Percentiles rank a stretch among this genome's conserved stretches.
phyloP scores from a whole-genome alignment of 1,140 invertebrate genomes.

The Brachionus plicatilis region DNA sequence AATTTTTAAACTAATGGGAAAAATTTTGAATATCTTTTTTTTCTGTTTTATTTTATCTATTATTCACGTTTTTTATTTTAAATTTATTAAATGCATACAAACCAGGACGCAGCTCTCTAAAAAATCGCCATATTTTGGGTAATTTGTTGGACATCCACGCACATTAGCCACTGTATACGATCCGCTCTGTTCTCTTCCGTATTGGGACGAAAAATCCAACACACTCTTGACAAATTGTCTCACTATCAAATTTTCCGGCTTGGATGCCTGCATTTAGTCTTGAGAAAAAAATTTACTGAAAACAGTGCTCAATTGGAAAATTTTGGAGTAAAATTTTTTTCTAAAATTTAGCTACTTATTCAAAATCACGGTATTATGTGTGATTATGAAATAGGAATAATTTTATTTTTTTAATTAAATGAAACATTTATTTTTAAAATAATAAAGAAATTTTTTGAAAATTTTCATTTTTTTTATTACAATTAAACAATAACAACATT shows the following conservation, averaged over 20 bases:
- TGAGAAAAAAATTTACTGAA: background rate
- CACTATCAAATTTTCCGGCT: slow-evolving; percentile 44
- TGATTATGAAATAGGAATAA: background rate
- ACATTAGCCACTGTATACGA: slow-evolving; percentile 80
- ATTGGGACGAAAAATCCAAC: slow-evolving; percentile 78
- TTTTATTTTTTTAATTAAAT: background rate
- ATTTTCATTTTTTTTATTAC: background rate
- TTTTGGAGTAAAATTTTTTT: background rate
- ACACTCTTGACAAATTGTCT: slow-evolving; percentile 68
- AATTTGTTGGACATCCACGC: slow-evolving; percentile 72
- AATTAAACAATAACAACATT: slow-evolving; percentile 1
- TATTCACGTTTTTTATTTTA: too few species aligned
- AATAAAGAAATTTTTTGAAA: background rate
- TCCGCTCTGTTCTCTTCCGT: slow-evolving; percentile 76
- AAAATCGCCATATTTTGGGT: slow-evolving; percentile 80
- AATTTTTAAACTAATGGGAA: background rate
- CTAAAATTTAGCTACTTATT: background rate
- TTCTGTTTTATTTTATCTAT: too few species aligned
- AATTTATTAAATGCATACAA: slow-evolving; percentile 45
- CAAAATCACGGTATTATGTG: background rate
- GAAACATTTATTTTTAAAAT: background rate
- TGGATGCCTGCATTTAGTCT: background rate
- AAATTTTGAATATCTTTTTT: background rate
- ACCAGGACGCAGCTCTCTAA: slow-evolving; percentile 82
- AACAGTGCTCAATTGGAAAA: too few species aligned